Conservation (phyloP, 1,140 invertebrate genomes). For the Lamellibrachia luymesi region DNA sequence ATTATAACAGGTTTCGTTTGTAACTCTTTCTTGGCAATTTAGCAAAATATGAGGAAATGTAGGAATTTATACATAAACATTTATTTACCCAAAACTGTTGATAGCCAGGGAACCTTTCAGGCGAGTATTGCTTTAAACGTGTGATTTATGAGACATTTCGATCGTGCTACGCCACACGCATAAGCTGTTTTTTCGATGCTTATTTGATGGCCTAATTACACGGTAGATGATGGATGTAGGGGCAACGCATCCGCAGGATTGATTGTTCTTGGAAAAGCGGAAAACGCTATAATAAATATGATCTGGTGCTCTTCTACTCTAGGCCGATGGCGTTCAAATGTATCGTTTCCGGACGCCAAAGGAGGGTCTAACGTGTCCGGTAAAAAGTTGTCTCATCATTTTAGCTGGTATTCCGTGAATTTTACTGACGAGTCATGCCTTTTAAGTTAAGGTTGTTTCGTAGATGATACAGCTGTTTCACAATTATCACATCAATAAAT, state of each 20-base stretch:
- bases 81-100: neutral
- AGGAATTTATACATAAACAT: neutral
- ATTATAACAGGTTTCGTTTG: too few species aligned
- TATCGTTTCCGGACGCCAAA: neutral
- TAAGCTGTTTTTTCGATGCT: neutral
- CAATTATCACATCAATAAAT: neutral
- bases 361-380: neutral
- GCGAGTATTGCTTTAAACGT: neutral
- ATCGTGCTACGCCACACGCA: neutral
- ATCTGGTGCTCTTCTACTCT: neutral
- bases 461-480: neutral
- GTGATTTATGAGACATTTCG: neutral
- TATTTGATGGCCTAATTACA: neutral
- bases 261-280: neutral
- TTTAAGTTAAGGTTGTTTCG: neutral
- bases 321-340: neutral
- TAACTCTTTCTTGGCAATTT: too few species aligned
- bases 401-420: too few species aligned
- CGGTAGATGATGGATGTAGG: too few species aligned
- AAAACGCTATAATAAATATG: neutral
- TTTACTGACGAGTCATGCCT: too few species aligned
- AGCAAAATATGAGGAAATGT: too few species aligned
- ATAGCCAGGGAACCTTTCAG: too few species aligned
- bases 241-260: neutral
- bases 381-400: neutral